These are phyloP conservation scores for Numida meleagris DNA, from an alignment of 2,113 vertebrate species.

Conservation along the genomic window DNA sequence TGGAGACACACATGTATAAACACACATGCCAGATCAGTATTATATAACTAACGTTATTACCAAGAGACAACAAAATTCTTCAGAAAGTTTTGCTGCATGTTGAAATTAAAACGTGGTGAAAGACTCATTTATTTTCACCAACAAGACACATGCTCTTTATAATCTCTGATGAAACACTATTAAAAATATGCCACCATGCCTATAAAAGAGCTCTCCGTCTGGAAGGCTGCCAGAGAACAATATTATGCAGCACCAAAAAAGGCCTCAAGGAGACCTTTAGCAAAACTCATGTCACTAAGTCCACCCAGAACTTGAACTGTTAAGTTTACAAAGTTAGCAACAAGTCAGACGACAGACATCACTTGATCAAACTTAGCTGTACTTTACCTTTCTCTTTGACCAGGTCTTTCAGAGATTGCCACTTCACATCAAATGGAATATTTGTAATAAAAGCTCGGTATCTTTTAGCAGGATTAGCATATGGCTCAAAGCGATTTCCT, in stretches of 20 bases:
- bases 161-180: background rate
- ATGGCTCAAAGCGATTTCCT: slow-evolving; percentile 91
- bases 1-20: slow-evolving; percentile 13
- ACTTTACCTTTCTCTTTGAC: slow-evolving; percentile 98
- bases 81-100: background rate
- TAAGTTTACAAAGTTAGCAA: slow-evolving; percentile 42
- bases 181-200: slow-evolving; percentile 40
- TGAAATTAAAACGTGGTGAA: background rate
- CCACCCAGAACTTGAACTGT: slow-evolving; percentile 49
- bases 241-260: background rate
- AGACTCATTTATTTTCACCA: background rate
- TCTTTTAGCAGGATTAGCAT: slow-evolving; percentile 88
- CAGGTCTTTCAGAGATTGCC: slow-evolving; percentile 97
- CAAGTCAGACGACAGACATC: slow-evolving; percentile 59
- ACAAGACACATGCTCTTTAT: background rate
- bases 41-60: background rate
- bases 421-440: slow-evolving; percentile 97
- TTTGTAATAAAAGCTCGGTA: slow-evolving; percentile 98
- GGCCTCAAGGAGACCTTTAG: background rate
- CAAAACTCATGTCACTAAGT: background rate
- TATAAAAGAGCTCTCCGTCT: background rate
- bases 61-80: slow-evolving; percentile 7
- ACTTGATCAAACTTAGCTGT: slow-evolving; percentile 46
- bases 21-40: slow-evolving; percentile 27
- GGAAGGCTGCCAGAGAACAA: slow-evolving; percentile 37